Evolutionary conservation across 1,140 invertebrate species (phyloP), one percentile per base, ranked within the genome.

Genomic region (Chrysomallon squamiferum): DNA sequence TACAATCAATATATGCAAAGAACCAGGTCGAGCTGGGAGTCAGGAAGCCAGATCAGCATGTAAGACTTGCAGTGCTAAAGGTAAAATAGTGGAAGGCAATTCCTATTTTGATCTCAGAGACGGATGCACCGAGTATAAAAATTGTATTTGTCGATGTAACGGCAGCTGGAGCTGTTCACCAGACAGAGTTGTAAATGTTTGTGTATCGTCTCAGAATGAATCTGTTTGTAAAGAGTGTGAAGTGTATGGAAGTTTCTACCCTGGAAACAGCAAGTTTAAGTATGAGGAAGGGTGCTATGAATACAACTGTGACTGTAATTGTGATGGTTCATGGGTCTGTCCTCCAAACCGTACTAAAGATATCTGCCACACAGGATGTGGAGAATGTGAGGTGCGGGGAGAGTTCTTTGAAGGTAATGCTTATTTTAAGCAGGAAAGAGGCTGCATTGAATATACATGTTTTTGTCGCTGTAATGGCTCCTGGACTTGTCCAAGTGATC

Each of bases 261-360:
- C 41, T 22, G 50, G 59, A 30, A 69, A 74, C 54, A 65, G 65
- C 1, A 47, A 50, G 5, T 79, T 79, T 52, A 65, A 56, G 0
- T 70, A 74, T 60, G 61, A 67, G 33, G 73, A 76, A 18, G 74
- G 66, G 18, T 79, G 78, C 50, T 49, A 70, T 18, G 74, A 75
- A 56, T 77, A 71, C 64, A 72, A 70, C 20, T 79, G 77, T 49
- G 60, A 74, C 22, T 79, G 77, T 54, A 49, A 62, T 18, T 79
- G 75, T 62, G 68, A 75, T 62, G 77, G 75, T 49, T 59, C 59
- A 6, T 79, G 66, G 68, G 60, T 63, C 5, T 79, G 77, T 65
- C 77, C 77, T 0, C 57, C 65, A n/a, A 65, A 69, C 29, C 65
- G 68, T 45, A 65, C 68, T 1, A 65, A 63, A 47, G 65, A 74